Evolutionary conservation across 2,888 invertebrate genomes (phyloP).

Genomic region (Drosophila mayaguana): DNA sequence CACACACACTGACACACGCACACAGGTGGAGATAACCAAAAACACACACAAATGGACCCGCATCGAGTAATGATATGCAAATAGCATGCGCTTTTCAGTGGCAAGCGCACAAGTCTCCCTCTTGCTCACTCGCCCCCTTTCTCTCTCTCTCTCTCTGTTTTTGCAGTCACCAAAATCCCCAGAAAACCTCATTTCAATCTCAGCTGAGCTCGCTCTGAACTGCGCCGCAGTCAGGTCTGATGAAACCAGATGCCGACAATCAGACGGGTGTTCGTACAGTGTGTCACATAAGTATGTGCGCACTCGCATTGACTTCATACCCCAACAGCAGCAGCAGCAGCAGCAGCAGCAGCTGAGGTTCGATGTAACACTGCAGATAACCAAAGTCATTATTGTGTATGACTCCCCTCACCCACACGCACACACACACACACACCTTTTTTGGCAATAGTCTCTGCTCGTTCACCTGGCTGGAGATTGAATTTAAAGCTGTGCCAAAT

Average conservation of each 20-base stretch:
- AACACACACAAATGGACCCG: conserved; percentile 41
- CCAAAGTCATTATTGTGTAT: conserved; percentile 52
- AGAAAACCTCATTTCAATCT: conserved; percentile 75
- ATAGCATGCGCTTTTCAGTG: conserved; percentile 72
- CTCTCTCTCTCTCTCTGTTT: conserved; percentile 16
- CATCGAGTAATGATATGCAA: conserved; percentile 75
- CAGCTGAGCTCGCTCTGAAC: conserved; percentile 66
- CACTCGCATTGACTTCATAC: conserved; percentile 29
- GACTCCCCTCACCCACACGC: not conserved
- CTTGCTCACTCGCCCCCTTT: not conserved
- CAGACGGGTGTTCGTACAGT: conserved; percentile 33
- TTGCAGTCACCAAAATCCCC: conserved; percentile 53
- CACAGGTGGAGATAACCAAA: conserved; percentile 21
- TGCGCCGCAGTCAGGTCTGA: conserved; percentile 45
- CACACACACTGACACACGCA: conserved; percentile 1
- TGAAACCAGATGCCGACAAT: conserved; percentile 38
- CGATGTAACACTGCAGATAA: conserved; percentile 54
- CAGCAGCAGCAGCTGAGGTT: conserved; percentile 14
- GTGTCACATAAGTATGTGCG: conserved; percentile 21
- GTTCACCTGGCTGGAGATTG: conserved; percentile 4
- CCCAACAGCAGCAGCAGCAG: conserved; percentile 7
- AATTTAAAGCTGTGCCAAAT: conserved; percentile 32
- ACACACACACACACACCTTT: not conserved
- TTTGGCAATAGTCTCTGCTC: not conserved
- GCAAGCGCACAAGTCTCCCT: conserved; percentile 23